Conservation (phyloP, 2,797 vertebrate species). For the Varecia variegata region DNA sequence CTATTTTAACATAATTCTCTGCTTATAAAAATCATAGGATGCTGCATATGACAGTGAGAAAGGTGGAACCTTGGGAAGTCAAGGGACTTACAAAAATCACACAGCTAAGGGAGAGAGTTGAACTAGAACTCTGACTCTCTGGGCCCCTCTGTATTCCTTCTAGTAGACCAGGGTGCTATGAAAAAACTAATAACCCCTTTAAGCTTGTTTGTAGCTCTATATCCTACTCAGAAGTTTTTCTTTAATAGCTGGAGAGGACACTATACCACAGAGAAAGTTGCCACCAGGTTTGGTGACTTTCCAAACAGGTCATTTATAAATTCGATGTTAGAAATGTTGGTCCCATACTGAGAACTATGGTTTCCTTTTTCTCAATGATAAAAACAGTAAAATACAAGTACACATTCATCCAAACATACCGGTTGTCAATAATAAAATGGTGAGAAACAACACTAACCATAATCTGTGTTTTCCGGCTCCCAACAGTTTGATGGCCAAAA, state of each 20-base stretch:
- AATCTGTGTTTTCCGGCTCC: slow-evolving; percentile 97
- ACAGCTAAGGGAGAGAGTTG: not conserved
- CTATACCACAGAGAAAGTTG: not conserved
- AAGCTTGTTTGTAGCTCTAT: not conserved
- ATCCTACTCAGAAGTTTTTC: not conserved
- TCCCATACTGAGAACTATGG: not conserved
- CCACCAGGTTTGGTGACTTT: not conserved
- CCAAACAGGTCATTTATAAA: not conserved
- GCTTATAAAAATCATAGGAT: not conserved
- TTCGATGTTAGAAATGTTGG: not conserved
- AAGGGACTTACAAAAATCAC: not conserved
- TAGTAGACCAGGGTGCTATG: not conserved
- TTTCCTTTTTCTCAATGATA: not conserved
- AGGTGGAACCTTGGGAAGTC: not conserved
- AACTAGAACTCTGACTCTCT: not conserved
- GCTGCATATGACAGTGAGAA: not conserved
- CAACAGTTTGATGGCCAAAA: slow-evolving; percentile 98
- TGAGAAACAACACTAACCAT: slow-evolving; percentile 88
- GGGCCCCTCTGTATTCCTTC: not conserved
- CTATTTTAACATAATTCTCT: not conserved
- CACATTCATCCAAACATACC: slow-evolving; percentile 42
- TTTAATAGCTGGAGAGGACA: not conserved
- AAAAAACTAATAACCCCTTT: not conserved
- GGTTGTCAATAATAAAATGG: slow-evolving; percentile 51
- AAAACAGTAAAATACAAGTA: not conserved